Conservation (phyloP, 2,797 vertebrate species). For the Microctenopoma steveboyesi region DNA sequence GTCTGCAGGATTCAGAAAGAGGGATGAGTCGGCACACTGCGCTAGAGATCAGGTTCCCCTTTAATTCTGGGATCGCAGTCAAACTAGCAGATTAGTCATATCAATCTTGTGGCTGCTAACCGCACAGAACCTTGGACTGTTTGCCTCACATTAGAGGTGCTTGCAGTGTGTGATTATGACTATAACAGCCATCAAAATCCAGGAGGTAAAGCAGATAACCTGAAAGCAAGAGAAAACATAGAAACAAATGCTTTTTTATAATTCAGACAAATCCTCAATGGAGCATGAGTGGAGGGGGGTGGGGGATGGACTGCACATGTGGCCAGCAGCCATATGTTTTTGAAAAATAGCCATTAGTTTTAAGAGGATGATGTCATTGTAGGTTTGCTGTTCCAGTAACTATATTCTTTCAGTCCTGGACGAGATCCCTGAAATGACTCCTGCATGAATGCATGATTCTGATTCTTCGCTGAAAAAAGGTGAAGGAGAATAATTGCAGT, state of each 20-base stretch:
- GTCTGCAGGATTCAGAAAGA: slow-evolving; percentile 28
- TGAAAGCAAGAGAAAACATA: slow-evolving; percentile 57
- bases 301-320: slow-evolving; percentile 57
- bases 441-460: slow-evolving; percentile 36
- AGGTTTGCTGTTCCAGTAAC: slow-evolving; percentile 77
- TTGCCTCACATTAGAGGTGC: slow-evolving; percentile 50
- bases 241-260: slow-evolving; percentile 62
- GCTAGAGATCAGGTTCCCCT: slow-evolving; percentile 35
- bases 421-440: slow-evolving; percentile 59
- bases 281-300: background rate
- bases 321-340: slow-evolving; percentile 71
- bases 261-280: slow-evolving; percentile 22
- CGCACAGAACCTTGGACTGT: slow-evolving; percentile 33
- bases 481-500: slow-evolving; percentile 53
- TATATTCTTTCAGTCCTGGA: slow-evolving; percentile 70
- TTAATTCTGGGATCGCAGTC: slow-evolving; percentile 64
- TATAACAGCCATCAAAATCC: slow-evolving; percentile 29
- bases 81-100: slow-evolving; percentile 62
- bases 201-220: slow-evolving; percentile 26
- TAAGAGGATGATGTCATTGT: slow-evolving; percentile 79
- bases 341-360: slow-evolving; percentile 79
- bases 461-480: slow-evolving; percentile 28
- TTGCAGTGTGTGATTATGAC: slow-evolving; percentile 37
- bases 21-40: slow-evolving; percentile 35
- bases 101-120: slow-evolving; percentile 66